A percentile compares a stretch with the other conserved stretches of the same genome.
Evolutionary conservation across 2,797 vertebrate genomes (phyloP).

Genomic region (Hozukius guyotensis): DNA sequence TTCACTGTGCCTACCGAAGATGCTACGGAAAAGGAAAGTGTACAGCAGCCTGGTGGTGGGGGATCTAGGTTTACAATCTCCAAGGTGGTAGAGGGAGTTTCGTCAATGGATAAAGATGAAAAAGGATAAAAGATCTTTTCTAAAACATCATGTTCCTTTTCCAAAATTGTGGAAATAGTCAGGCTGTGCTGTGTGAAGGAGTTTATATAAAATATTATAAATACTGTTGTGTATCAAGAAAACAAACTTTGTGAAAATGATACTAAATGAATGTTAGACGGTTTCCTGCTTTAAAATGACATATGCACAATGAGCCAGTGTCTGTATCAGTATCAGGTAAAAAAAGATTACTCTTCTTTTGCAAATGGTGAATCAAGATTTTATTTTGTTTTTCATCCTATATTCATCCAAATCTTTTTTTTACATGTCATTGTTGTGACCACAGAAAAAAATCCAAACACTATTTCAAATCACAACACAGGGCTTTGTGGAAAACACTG

Average conservation of each 20-base stretch:
- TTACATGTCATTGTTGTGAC: background rate
- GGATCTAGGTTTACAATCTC: constrained; percentile 75
- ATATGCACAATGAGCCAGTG: background rate
- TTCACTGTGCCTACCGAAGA: constrained; percentile 79
- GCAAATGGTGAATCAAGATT: background rate
- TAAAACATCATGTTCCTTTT: background rate
- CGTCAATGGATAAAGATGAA: constrained; percentile 45
- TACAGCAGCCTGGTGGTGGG: constrained; percentile 21
- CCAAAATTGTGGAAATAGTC: background rate
- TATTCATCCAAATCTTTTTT: background rate
- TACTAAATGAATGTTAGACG: background rate
- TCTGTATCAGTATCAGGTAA: background rate
- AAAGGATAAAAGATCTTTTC: constrained; percentile 41
- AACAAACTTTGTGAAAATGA: background rate
- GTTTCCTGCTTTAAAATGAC: background rate
- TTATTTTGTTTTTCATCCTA: background rate
- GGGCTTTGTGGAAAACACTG: constrained; percentile 88
- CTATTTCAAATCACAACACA: constrained; percentile 81
- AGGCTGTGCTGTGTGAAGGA: background rate
- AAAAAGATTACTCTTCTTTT: background rate
- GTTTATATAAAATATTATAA: background rate
- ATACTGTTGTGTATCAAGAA: background rate
- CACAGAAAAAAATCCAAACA: background rate
- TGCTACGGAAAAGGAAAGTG: constrained; percentile 48
- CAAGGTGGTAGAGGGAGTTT: constrained; percentile 65